Evolutionary conservation across 2,888 invertebrate species (phyloP).

Genomic region (Drosophila tanythrix): DNA sequence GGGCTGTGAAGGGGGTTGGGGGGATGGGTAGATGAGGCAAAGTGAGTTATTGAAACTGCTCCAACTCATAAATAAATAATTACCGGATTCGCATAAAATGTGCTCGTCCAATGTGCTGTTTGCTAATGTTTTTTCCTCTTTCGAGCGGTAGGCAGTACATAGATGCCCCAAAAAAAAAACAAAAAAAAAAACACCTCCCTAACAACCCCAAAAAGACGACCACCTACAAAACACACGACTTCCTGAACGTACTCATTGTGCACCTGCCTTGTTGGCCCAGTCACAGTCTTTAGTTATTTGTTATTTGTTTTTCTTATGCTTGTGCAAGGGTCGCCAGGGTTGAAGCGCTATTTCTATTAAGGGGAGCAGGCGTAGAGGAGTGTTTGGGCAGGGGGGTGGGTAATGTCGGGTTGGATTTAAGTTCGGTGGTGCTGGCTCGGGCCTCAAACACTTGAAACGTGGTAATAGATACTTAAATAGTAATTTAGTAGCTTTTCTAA

Average conservation of each 20-base stretch:
- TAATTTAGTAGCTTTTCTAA: conserved; percentile 77
- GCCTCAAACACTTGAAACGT: conserved; percentile 67
- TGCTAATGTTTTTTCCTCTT: conserved; percentile 57
- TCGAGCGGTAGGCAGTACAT: conserved; percentile 27
- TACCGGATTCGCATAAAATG: conserved; percentile 77
- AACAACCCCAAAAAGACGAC: background rate
- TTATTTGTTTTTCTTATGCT: conserved; percentile 70
- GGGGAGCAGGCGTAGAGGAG: conserved; percentile 7
- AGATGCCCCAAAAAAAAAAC: conserved; percentile 3
- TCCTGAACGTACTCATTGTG: conserved; percentile 36
- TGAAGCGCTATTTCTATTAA: conserved; percentile 63
- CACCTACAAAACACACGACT: conserved; percentile 21
- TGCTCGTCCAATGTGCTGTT: conserved; percentile 62
- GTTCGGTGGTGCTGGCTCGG: conserved; percentile 2
- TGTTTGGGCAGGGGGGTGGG: background rate
- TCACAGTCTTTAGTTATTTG: conserved; percentile 47
- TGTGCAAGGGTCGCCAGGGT: conserved; percentile 48
- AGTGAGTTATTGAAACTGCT: conserved; percentile 84
- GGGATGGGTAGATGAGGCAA: conserved; percentile 44
- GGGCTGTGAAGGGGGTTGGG: background rate
- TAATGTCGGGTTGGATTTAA: conserved; percentile 2
- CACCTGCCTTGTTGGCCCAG: conserved; percentile 34
- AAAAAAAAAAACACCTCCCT: background rate
- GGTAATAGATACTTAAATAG: conserved; percentile 80
- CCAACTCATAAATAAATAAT: conserved; percentile 85